Conservation (phyloP, 23 tunicate species). For the Clavelina lepadiformis region DNA sequence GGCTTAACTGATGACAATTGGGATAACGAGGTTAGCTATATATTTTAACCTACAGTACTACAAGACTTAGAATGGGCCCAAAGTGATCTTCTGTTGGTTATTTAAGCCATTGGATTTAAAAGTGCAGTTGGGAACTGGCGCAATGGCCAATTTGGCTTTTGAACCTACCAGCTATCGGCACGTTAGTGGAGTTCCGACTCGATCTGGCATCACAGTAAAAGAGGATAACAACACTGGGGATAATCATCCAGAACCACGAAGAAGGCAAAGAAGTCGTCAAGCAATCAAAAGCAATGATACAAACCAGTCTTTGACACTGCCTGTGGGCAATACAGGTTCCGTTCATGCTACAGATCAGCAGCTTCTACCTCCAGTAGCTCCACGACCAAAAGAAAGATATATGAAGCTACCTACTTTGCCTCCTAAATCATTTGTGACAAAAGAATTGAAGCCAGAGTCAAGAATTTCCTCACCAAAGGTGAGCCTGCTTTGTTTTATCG, state of each 20-base stretch:
- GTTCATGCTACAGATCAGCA: no score
- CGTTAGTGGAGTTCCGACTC: slow-evolving; percentile 40
- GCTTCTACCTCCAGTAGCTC: slow-evolving; percentile 42
- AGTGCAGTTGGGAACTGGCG: slow-evolving; percentile 46
- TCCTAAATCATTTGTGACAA: slow-evolving; percentile 15
- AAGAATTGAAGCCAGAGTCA: background rate
- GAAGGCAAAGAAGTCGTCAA: slow-evolving; percentile 33
- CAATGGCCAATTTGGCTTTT: slow-evolving; percentile 43
- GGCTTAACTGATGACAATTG: slow-evolving; percentile 16
- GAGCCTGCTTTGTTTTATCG: no score
- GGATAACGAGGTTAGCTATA: slow-evolving; percentile 19
- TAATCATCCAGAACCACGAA: slow-evolving; percentile 14
- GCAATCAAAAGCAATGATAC: slow-evolving; percentile 1
- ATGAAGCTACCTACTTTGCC: slow-evolving; percentile 23
- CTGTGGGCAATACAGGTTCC: no score
- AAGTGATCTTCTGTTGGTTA: background rate
- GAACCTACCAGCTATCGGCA: slow-evolving; percentile 41
- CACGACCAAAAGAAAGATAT: slow-evolving; percentile 28
- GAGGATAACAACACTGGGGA: background rate
- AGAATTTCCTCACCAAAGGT: slow-evolving; percentile 2
- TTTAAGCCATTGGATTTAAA: slow-evolving; percentile 28
- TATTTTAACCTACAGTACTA: no score
- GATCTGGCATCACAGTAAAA: background rate
- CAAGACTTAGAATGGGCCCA: no score
- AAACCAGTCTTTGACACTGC: no score